Evolutionary conservation across 2,888 invertebrate species (phyloP).

Genomic region (Saturnia pavonia): DNA sequence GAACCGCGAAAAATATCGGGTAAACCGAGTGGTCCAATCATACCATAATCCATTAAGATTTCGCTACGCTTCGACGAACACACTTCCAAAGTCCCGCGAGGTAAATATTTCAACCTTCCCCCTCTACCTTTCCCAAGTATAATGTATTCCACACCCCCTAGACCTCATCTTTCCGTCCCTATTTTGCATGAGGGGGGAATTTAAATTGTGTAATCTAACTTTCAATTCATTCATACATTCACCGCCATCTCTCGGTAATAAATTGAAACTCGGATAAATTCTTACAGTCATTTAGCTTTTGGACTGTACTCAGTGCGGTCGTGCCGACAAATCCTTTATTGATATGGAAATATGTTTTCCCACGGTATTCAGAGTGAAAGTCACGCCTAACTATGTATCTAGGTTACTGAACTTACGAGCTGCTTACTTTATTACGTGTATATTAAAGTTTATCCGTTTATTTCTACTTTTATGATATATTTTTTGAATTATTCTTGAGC

Average conservation of each 20-base stretch:
- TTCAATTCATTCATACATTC: constrained; percentile 82
- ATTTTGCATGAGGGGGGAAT: constrained; percentile 82
- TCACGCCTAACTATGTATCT: constrained; percentile 13
- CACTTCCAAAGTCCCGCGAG: constrained; percentile 77
- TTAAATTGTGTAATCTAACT: constrained; percentile 83
- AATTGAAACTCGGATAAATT: constrained; percentile 77
- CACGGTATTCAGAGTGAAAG: constrained; percentile 33
- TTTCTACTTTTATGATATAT: neutral
- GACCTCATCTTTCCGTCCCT: constrained; percentile 79
- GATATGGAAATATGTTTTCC: constrained; percentile 50
- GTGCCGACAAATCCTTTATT: constrained; percentile 41
- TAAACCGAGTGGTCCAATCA: constrained; percentile 73
- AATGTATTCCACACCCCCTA: constrained; percentile 75
- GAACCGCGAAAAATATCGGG: constrained; percentile 61
- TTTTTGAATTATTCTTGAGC: neutral
- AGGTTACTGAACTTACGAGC: neutral
- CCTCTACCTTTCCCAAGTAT: constrained; percentile 54
- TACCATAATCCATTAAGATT: constrained; percentile 81
- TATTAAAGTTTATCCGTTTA: neutral
- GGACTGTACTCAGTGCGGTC: constrained; percentile 39
- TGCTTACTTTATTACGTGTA: neutral
- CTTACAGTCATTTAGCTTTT: constrained; percentile 69
- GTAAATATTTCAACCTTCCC: constrained; percentile 76
- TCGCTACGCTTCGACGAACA: constrained; percentile 70
- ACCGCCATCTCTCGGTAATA: constrained; percentile 79